Evolutionary conservation across 2,797 vertebrate genomes (phyloP).

Genomic region (Myotis daubentonii): DNA sequence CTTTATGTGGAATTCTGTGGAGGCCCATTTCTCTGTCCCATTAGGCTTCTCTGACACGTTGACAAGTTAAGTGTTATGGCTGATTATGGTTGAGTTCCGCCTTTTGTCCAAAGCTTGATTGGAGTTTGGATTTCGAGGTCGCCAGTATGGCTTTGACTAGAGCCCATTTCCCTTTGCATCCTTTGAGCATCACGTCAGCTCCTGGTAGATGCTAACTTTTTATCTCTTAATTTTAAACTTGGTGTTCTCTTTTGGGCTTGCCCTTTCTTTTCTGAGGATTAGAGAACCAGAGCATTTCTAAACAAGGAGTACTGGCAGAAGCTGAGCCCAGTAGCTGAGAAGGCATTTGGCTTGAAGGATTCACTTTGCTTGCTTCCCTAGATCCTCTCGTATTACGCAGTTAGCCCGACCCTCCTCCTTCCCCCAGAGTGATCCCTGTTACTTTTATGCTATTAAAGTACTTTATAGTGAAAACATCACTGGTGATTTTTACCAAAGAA

Average conservation of each 20-base stretch:
- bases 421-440: not conserved
- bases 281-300: not conserved
- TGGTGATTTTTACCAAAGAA: not conserved
- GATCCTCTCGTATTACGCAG: not conserved
- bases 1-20: not conserved
- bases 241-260: not conserved
- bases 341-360: not conserved
- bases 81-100: not conserved
- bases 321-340: not conserved
- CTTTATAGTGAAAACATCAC: not conserved
- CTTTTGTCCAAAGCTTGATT: not conserved
- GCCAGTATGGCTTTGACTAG: not conserved
- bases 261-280: not conserved
- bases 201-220: not conserved
- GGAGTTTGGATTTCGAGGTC: not conserved
- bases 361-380: not conserved
- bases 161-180: not conserved
- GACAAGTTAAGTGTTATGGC: not conserved
- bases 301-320: not conserved
- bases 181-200: not conserved
- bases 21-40: not conserved
- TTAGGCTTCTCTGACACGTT: not conserved
- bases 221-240: not conserved
- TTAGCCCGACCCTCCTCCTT: not conserved
- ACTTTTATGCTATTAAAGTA: not conserved